Base-by-base conservation (phyloP, 1,140 invertebrate genomes). In the Cyclargus thomasi region DNA sequence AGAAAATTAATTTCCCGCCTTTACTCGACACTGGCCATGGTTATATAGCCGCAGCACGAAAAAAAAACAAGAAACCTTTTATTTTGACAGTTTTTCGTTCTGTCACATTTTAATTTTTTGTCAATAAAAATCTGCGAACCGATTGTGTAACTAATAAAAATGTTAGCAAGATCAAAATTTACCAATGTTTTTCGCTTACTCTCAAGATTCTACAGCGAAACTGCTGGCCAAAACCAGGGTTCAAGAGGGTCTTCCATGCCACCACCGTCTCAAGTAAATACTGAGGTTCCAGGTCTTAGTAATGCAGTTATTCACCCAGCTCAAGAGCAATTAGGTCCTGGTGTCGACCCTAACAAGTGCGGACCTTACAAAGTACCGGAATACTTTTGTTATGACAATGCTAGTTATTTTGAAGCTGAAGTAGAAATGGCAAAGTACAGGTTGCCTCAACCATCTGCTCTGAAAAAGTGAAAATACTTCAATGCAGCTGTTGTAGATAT, bases 331-430 rank as follows among this genome's bases (percentile, higher is more conserved):
- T 94, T 96, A 65, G 95, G 95, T 6, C 95, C 95, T 53, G 94
- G 94, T 53, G 95, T 91, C 0, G 86, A 91, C 35, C 88, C 96
- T 36, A 91, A 93, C 0, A 95, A 96, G 80, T 86, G 91, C 68
- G 93, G 92, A 36, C 91, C 93, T 2, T 98, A 97, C 79, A 97
- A 97, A 90, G 96, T 96, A 77, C 95, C 96, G 0, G 96, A 97
- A 89, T 97, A 97, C 81, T 98, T 95, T 78, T 94, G 92, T 72
- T 97, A 97, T 76, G 93, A 96, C 77, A 91, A 92, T 22, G 94
- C 93, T 74, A 95, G 94, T 69, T 97, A 94, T 78, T 95, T 94
- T 73, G 95, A 97, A 86, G 94, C 96, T 63, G 96, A 97, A 92
- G 92, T 96, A 17, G 96, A 97, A 92, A 94, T 97, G 94, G 88